Conservation (phyloP, 2,797 vertebrate species). For the Coregonus ussuriensis region DNA sequence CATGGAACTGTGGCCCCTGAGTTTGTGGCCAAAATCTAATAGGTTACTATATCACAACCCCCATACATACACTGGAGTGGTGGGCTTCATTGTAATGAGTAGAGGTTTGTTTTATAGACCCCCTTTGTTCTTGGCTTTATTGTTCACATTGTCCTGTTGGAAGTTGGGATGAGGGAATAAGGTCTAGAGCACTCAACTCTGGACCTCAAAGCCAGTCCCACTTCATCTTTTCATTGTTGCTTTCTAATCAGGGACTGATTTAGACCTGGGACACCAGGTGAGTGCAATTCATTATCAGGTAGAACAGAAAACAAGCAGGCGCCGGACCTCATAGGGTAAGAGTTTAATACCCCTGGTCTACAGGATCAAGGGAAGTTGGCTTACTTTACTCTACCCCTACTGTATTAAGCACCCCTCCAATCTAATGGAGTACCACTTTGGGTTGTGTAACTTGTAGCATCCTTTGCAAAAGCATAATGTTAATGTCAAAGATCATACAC, state of each 20-base stretch:
- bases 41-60: conserved; percentile 29
- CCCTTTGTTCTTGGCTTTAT: conserved; percentile 60
- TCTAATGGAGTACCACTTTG: not conserved
- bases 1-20: conserved; percentile 24
- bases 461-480: not conserved
- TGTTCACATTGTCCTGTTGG: conserved; percentile 40
- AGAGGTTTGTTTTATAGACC: conserved; percentile 57
- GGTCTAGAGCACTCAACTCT: not conserved
- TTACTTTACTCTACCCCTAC: not conserved
- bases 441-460: not conserved
- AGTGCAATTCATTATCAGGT: no score
- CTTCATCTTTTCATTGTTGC: no score
- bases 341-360: conserved; percentile 3
- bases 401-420: not conserved
- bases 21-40: conserved; percentile 13
- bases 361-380: conserved; percentile 4
- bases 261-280: no score
- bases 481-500: not conserved
- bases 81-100: conserved; percentile 34
- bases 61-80: conserved; percentile 29
- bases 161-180: conserved; percentile 12
- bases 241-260: no score
- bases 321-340: no score
- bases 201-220: no score
- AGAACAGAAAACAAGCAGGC: no score